Evolutionary conservation across 2,797 vertebrate species (phyloP).

Genomic region (Cossypha heuglini): DNA sequence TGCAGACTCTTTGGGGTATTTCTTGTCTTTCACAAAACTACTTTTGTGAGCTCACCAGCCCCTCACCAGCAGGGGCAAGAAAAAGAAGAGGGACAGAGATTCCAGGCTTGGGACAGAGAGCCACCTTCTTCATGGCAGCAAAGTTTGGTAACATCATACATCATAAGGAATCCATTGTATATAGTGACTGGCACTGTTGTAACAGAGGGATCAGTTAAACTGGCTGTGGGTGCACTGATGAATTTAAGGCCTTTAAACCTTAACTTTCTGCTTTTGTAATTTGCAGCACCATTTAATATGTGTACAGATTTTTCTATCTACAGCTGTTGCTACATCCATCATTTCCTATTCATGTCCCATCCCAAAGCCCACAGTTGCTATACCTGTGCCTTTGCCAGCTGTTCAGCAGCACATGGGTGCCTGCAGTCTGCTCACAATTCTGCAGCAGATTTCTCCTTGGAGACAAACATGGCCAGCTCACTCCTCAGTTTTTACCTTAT

Average conservation of each 20-base stretch:
- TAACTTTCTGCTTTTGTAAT: not conserved
- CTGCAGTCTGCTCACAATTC: not conserved
- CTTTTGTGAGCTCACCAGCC: not conserved
- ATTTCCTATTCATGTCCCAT: not conserved
- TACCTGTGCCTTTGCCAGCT: not conserved
- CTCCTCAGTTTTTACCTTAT: not conserved
- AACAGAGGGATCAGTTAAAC: not conserved
- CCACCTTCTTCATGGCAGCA: not conserved
- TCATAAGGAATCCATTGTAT: not conserved
- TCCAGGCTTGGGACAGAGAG: not conserved
- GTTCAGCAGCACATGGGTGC: not conserved
- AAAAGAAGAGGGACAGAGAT: not conserved
- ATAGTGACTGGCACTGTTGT: not conserved
- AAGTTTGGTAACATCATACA: not conserved
- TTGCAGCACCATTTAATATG: not conserved
- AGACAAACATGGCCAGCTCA: not conserved
- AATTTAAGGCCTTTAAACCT: not conserved
- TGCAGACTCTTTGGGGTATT: not conserved
- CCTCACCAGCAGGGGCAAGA: not conserved
- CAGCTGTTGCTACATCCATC: not conserved
- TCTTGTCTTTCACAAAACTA: not conserved
- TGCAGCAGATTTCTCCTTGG: accelerated
- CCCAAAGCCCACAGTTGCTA: not conserved
- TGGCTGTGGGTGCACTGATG: not conserved
- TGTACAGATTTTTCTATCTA: not conserved